Evolutionary conservation across 1,140 invertebrate genomes (phyloP).

Genomic region (Danaus plexippus): DNA sequence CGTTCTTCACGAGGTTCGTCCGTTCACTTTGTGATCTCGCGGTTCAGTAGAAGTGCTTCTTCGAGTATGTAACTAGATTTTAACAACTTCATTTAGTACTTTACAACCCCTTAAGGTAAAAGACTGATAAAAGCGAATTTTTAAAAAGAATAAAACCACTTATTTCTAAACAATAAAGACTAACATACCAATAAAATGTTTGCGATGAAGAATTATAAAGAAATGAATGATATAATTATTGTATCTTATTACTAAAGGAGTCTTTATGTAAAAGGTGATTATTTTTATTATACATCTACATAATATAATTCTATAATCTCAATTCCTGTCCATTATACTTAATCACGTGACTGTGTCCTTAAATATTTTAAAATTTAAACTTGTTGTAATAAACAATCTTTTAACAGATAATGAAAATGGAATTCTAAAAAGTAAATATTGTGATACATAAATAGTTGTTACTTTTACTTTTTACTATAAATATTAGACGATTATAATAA

Average conservation of each 20-base stretch:
- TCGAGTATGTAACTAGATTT: slow-evolving; percentile 9
- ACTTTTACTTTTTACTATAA: too few relatives aligned
- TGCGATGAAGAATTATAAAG: too few relatives aligned
- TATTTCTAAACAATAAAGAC: slow-evolving; percentile 25
- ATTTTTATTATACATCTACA: slow-evolving; percentile 20
- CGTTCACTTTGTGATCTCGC: slow-evolving; percentile 3
- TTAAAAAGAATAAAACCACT: slow-evolving; percentile 36
- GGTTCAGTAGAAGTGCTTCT: slow-evolving; percentile 11
- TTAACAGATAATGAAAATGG: too few relatives aligned
- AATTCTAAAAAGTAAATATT: too few relatives aligned
- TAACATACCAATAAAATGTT: slow-evolving; percentile 7
- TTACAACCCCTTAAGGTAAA: slow-evolving; percentile 47
- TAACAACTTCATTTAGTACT: slow-evolving; percentile 17
- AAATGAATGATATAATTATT: too few relatives aligned
- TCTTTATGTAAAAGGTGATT: slow-evolving; percentile 11
- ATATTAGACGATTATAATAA: too few relatives aligned
- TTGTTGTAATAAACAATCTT: too few relatives aligned
- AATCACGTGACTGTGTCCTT: too few relatives aligned
- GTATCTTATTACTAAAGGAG: slow-evolving; percentile 2
- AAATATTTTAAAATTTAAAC: too few relatives aligned
- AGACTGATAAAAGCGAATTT: slow-evolving; percentile 71
- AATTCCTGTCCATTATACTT: slow-evolving; percentile 16
- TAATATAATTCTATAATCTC: slow-evolving; percentile 1
- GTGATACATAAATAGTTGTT: too few relatives aligned
- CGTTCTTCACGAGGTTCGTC: slow-evolving; percentile 2